phyloP scores from a whole-genome alignment of 2,888 invertebrate genomes.

The Drosophila sordidapex region DNA sequence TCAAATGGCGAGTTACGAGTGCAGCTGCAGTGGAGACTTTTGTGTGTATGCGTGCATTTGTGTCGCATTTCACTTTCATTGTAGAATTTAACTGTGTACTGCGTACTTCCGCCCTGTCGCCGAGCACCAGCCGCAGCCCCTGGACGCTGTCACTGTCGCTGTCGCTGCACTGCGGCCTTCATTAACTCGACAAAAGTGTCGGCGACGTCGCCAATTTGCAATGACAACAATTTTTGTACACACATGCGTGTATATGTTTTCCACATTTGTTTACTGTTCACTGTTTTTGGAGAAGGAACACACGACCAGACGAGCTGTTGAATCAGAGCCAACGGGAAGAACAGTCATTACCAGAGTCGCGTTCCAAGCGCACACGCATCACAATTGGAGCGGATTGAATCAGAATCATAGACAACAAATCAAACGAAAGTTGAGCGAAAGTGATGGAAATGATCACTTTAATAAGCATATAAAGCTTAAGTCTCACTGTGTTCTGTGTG shows the following conservation, averaged over 20 bases:
- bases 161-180: constrained; percentile 60
- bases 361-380: constrained; percentile 66
- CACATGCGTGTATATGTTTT: constrained; percentile 11
- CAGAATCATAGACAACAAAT: constrained; percentile 1
- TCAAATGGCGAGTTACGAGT: constrained; percentile 43
- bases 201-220: constrained; percentile 73
- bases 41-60: constrained; percentile 28
- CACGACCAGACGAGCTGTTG: constrained; percentile 55
- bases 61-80: constrained; percentile 73
- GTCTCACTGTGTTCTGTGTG: not conserved
- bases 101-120: constrained; percentile 73
- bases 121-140: constrained; percentile 29
- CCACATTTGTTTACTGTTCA: constrained; percentile 52
- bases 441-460: not conserved
- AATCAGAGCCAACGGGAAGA: constrained; percentile 62
- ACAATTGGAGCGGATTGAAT: constrained; percentile 52
- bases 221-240: constrained; percentile 63
- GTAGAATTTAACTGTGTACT: constrained; percentile 68
- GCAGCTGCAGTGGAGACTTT: constrained; percentile 55
- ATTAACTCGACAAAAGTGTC: constrained; percentile 71
- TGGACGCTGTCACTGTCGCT: constrained; percentile 22
- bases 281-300: constrained; percentile 74
- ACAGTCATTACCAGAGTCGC: constrained; percentile 74
- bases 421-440: constrained; percentile 27
- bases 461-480: not conserved